Percentiles rank a stretch among this genome's conserved stretches.
Evolutionary conservation across 1,140 invertebrate species (phyloP).

Genomic region (Microplitis demolitor): DNA sequence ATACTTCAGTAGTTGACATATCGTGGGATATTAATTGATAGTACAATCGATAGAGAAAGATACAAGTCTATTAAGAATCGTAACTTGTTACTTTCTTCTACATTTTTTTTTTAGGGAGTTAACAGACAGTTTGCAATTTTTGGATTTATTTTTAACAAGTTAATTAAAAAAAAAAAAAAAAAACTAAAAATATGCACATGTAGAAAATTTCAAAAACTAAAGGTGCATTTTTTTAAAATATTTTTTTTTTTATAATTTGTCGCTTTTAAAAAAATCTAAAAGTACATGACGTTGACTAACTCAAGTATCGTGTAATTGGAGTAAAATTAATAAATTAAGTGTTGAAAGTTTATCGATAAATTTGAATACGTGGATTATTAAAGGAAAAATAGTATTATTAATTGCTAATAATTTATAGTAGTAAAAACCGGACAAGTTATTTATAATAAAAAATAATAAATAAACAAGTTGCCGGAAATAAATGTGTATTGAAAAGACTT

Average conservation of each 20-base stretch:
- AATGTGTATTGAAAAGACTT: not conserved
- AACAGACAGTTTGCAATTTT: too few relatives aligned
- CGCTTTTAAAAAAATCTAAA: too few relatives aligned
- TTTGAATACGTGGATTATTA: not conserved
- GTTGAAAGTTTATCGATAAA: not conserved
- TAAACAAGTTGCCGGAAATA: slow-evolving; percentile 4
- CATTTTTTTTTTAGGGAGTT: too few relatives aligned
- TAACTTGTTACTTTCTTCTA: too few relatives aligned
- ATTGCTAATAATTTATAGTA: not conserved
- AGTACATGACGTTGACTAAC: too few relatives aligned
- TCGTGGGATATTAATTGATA: slow-evolving; percentile 6
- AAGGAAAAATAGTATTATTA: not conserved
- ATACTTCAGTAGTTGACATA: not conserved
- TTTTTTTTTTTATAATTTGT: too few relatives aligned
- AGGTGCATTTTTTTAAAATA: too few relatives aligned
- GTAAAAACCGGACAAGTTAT: not conserved
- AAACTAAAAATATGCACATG: too few relatives aligned
- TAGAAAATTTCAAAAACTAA: too few relatives aligned
- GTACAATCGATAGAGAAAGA: not conserved
- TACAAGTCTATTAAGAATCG: not conserved
- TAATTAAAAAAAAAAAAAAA: not conserved
- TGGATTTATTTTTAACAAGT: too few relatives aligned
- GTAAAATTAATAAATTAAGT: not conserved
- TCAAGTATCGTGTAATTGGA: too few relatives aligned
- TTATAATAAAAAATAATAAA: not conserved